Base-by-base conservation (phyloP, 2,113 vertebrate species). In the Tichodroma muraria region DNA sequence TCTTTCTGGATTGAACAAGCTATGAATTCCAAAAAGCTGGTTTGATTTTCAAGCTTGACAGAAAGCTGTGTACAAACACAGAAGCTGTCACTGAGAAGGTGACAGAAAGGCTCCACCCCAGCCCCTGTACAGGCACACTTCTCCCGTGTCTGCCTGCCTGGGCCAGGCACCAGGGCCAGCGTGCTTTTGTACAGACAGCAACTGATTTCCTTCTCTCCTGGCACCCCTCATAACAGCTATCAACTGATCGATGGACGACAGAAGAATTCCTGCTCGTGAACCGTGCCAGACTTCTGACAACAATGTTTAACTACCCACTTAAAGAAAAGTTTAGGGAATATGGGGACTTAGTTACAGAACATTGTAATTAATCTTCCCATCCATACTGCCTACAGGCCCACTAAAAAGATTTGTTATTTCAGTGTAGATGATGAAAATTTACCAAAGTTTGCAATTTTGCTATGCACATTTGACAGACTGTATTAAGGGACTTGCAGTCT, bases 191-290 rank as follows among this genome's bases (percentile, higher is more conserved):
- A 77, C 42, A 72, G 35, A 64, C 47, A 79, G 63, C 35, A 86
- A 76, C 61, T 33, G 80, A 90, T 89, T 85, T 92, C 77, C 93
- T 89, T 45, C 53, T 50, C 40, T 90, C 86, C 80, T 84, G 88
- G 71, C 87, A 95, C 65, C 81, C 61, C 59, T 92, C 8, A 0
- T 49, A 92, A 75, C 40, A 88, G 50, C 57, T 65, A 56, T 81
- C 42, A 89, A 40, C n/a, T 77, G 66, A 88, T 69, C 63, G 47
- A 28, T 18, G 49, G 37, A 80, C 0, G 5, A 78, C 89, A 87
- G 88, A 76, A 77, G 53, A 88, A 94, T 94, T 82, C 84, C 63
- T 85, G 56, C 68, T 77, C 0, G 0, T 69, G 68, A 90, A 85
- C 70, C 23, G 15, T 25, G 68, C 72, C 87, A 93, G 88, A 56